Base-by-base conservation (phyloP, 2,888 invertebrate species). In the Dryobotodes eremita region DNA sequence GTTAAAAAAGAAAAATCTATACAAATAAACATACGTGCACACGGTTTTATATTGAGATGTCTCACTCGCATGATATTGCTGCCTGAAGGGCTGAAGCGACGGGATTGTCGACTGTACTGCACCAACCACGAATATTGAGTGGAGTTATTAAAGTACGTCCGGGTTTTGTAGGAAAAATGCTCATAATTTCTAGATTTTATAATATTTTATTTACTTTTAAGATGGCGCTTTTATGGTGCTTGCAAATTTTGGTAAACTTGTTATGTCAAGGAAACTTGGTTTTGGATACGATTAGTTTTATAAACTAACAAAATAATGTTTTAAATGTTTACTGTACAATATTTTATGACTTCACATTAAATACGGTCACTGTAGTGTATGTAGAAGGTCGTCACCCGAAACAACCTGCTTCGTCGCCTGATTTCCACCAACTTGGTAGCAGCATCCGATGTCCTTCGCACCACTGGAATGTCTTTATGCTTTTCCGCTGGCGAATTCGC, bases 1-100 rank as follows among this genome's bases (percentile, higher is more conserved):
- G 23, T 50, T 50, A 42, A 26, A 62, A 48, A 74, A 74, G 61
- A 68, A 53, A 57, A 61, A 36, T 68, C 26, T 17, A 46, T 74
- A 71, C 53, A 86, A 80, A 86, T 69, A 83, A 73, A 71, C 61
- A 57, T 53, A 76, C 61, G 53, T 59, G 74, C 61, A 59, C 10
- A 80, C 71, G 65, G 59, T 83, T 83, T 82, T 76, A 79, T 86
- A 84, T 87, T 83, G 80, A 74, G 80, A 75, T 75, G 86, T 75
- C 65, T 64, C 50, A 31, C 72, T 65, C 26, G 62, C 59, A 77
- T 75, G 87, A 84, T 85, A 85, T 80, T 84, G 86, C 80, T 53
- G 84, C 85, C 76, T 65, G 62, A 20, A 80, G 85, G 84, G 87
- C 70, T 65, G 62, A 11, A 80, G 87, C 72, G 69, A 42, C 80